Percentiles rank a stretch among this genome's conserved stretches.
Conservation (phyloP, 2,797 vertebrate genomes). For the Onychomys leucogaster region DNA sequence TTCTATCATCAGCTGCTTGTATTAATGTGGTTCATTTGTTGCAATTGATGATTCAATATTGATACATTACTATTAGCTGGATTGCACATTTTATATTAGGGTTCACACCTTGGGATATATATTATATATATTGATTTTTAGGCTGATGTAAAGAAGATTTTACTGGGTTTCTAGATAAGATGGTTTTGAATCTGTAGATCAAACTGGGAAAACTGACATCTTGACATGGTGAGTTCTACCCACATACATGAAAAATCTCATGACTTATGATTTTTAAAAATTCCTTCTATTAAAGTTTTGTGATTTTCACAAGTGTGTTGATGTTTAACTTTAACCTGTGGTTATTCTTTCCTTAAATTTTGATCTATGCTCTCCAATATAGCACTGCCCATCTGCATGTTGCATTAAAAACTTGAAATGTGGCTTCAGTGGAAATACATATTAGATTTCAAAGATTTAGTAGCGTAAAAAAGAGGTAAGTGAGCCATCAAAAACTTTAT, state of each 20-base stretch:
- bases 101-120: background rate
- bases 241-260: background rate
- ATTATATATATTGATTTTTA: background rate
- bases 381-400: background rate
- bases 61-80: background rate
- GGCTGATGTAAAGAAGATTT: background rate
- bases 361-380: background rate
- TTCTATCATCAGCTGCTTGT: background rate
- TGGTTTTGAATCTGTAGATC: background rate
- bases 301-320: background rate
- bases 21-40: background rate
- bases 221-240: background rate
- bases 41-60: background rate
- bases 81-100: background rate
- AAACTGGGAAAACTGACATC: background rate
- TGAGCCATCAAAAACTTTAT: background rate
- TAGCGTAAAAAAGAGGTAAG: background rate
- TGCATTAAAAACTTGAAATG: background rate
- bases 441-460: background rate
- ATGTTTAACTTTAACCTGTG: background rate
- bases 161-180: background rate
- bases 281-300: background rate
- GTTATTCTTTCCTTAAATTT: background rate
- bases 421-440: background rate
- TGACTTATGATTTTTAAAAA: background rate